Conservation (phyloP, 64 coral and sea anemone genomes). For the Orbicella faveolata region DNA sequence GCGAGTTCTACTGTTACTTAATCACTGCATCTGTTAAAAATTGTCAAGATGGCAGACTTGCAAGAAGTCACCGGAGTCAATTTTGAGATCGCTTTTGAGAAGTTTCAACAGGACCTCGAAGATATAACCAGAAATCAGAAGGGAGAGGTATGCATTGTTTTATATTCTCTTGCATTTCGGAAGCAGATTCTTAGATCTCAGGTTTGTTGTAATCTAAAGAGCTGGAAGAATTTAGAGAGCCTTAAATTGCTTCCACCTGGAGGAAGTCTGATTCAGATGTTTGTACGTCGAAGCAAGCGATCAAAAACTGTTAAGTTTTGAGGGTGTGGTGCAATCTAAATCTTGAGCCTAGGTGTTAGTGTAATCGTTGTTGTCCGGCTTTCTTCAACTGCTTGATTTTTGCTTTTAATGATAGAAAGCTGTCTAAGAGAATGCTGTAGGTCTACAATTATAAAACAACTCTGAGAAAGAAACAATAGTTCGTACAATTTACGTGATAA, state of each 20-base stretch:
- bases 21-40: background rate
- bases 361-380: too few species aligned
- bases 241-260: too few species aligned
- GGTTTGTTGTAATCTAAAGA: background rate
- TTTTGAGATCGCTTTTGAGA: background rate
- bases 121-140: background rate
- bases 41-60: background rate
- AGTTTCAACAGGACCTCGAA: background rate
- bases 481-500: background rate
- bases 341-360: too few species aligned
- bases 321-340: too few species aligned
- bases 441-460: background rate
- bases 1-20: background rate
- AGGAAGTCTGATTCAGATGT: too few species aligned
- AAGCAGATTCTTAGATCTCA: background rate
- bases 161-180: background rate
- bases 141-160: background rate
- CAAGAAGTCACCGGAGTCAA: conserved; percentile 10
- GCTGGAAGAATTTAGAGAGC: background rate
- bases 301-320: too few species aligned
- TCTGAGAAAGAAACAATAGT: background rate
- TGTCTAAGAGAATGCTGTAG: too few species aligned
- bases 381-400: too few species aligned
- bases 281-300: too few species aligned
- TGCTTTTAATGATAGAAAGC: too few species aligned